Percentiles rank a stretch among this genome's conserved stretches.
Evolutionary conservation across 2,888 invertebrate species (phyloP).

Genomic region (Amaurobius ferox): DNA sequence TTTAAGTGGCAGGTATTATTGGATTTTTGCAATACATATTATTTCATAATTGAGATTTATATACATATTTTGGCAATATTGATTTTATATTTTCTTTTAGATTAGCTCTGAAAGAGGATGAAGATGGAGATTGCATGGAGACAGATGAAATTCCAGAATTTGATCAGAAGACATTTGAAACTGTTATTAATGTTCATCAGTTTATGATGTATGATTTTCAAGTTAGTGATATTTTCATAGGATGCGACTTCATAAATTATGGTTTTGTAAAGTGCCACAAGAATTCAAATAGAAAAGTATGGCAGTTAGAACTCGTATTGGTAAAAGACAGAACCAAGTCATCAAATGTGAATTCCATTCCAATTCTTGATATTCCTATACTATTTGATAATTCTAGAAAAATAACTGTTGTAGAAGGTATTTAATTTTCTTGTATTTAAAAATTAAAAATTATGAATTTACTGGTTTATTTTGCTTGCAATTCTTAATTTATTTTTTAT

Average conservation of each 20-base stretch:
- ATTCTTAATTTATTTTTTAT: too few relatives aligned
- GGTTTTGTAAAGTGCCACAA: neutral
- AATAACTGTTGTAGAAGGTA: too few relatives aligned
- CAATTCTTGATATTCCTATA: neutral
- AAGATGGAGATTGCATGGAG: neutral
- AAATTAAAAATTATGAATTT: too few relatives aligned
- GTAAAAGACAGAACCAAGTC: neutral
- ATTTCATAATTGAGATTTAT: too few relatives aligned
- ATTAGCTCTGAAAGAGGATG: neutral
- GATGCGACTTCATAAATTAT: neutral
- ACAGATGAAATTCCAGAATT: neutral
- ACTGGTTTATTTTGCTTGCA: too few relatives aligned
- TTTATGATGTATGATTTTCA: neutral
- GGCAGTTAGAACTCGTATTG: neutral
- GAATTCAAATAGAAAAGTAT: neutral
- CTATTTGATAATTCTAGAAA: too few relatives aligned
- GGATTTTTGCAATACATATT: too few relatives aligned
- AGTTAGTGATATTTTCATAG: neutral
- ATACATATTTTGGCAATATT: too few relatives aligned
- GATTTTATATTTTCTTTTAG: neutral
- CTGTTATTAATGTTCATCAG: neutral
- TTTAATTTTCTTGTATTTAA: too few relatives aligned
- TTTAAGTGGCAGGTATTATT: too few relatives aligned
- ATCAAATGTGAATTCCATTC: neutral
- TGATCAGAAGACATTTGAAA: neutral